Percentiles rank a stretch among this genome's conserved stretches.
Conservation (phyloP, 2,797 vertebrate species). For the Pseudochirops cupreus region DNA sequence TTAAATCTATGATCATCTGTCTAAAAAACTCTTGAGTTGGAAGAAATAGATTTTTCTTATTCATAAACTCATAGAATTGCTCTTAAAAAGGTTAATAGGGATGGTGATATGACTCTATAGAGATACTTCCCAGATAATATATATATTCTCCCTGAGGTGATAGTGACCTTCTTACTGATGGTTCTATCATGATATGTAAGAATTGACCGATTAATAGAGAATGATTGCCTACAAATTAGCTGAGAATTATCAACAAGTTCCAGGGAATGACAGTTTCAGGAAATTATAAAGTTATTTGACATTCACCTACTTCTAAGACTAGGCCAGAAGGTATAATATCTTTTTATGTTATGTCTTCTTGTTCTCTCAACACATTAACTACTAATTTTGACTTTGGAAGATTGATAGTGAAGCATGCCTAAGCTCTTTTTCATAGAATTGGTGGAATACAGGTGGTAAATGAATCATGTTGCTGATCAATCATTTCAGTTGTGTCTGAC, state of each 20-base stretch:
- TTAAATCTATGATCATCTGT: constrained; percentile 76
- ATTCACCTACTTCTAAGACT: constrained; percentile 39
- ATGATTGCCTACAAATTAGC: constrained; percentile 72
- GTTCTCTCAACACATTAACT: background rate
- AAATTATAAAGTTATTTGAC: constrained; percentile 50
- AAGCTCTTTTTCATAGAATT: background rate
- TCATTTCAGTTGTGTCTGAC: background rate
- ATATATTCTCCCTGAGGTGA: constrained; percentile 58
- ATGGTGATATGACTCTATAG: constrained; percentile 71
- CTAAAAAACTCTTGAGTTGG: constrained; percentile 69
- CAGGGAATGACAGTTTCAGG: constrained; percentile 47
- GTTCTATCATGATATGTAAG: constrained; percentile 77
- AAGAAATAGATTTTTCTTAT: constrained; percentile 76
- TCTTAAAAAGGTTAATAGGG: constrained; percentile 81
- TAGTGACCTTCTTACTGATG: constrained; percentile 79
- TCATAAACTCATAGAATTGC: constrained; percentile 78
- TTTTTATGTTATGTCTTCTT: constrained; percentile 25
- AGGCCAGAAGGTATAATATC: background rate
- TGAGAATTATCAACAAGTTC: constrained; percentile 62
- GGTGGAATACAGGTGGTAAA: background rate
- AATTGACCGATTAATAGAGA: constrained; percentile 69
- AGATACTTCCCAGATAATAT: constrained; percentile 62
- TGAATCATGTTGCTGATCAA: background rate
- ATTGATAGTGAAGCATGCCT: background rate
- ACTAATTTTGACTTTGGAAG: background rate